Percentiles rank a stretch among this genome's conserved stretches.
phyloP scores from a whole-genome alignment of 2,888 invertebrate genomes.

The Danaus chrysippus region DNA sequence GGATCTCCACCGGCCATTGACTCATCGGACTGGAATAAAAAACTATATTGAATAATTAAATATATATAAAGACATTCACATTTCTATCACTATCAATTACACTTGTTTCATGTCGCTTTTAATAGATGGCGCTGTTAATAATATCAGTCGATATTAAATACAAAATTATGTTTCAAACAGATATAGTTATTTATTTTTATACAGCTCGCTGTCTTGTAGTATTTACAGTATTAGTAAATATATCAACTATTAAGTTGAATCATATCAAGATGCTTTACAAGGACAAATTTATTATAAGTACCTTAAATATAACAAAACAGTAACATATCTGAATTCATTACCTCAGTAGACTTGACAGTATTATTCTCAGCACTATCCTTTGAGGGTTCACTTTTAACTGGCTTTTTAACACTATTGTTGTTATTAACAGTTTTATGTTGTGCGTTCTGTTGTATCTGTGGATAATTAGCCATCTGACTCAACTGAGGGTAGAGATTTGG shows the following conservation, averaged over 20 bases:
- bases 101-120: no score
- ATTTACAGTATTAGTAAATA: no score
- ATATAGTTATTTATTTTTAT: no score
- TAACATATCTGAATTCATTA: conserved; percentile 34
- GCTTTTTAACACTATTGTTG: conserved; percentile 37
- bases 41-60: no score
- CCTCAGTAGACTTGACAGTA: conserved; percentile 59
- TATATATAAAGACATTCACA: no score
- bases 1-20: conserved; percentile 59
- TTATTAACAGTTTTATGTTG: conserved; percentile 35
- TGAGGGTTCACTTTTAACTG: conserved; percentile 46
- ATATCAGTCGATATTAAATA: no score
- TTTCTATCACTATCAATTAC: no score
- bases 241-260: no score
- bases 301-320: background rate
- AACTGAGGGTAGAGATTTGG: conserved; percentile 60
- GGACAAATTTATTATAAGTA: background rate
- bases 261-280: no score
- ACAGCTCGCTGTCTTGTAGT: no score
- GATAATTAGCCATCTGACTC: conserved; percentile 55
- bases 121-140: no score
- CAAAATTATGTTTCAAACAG: no score
- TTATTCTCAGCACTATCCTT: conserved; percentile 51
- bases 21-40: conserved; percentile 55
- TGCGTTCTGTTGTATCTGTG: conserved; percentile 36